phyloP scores from a whole-genome alignment of 2,113 vertebrate genomes.

The Takifugu bimaculatus region DNA sequence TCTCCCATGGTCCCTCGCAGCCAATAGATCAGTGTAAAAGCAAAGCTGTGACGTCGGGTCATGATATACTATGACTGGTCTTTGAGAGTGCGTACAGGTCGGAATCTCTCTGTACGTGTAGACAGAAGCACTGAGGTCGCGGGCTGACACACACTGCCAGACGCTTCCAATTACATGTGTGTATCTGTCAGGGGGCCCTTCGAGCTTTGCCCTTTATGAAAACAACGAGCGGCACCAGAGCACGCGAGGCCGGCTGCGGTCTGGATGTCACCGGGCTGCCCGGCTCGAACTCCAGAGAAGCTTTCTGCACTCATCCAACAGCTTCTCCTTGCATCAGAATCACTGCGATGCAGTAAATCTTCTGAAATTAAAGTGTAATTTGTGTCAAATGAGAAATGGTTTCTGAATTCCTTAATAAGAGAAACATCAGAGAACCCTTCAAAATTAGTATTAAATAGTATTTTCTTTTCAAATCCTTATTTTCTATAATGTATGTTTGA shows the following conservation, averaged over 20 bases:
- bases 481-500: too few relatives aligned
- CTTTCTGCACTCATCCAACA: not conserved
- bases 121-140: conserved; percentile 62
- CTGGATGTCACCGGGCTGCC: not conserved
- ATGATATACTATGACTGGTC: conserved; percentile 60
- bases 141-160: conserved; percentile 60
- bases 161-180: conserved; percentile 69
- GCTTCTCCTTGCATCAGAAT: not conserved
- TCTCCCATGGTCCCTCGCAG: conserved; percentile 63
- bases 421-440: too few relatives aligned
- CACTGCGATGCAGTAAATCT: not conserved
- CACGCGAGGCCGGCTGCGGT: conserved; percentile 13
- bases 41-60: conserved; percentile 42
- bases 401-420: too few relatives aligned
- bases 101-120: conserved; percentile 60
- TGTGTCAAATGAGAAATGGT: too few relatives aligned
- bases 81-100: conserved; percentile 55
- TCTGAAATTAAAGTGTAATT: too few relatives aligned
- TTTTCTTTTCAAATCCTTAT: too few relatives aligned
- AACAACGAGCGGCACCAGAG: conserved; percentile 16
- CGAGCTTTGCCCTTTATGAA: conserved; percentile 43
- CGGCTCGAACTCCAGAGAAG: not conserved
- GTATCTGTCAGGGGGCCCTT: conserved; percentile 45
- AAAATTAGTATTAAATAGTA: too few relatives aligned
- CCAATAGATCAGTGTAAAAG: conserved; percentile 62